These are phyloP conservation scores for Drosophila quinaria DNA, from an alignment of 2,888 invertebrate genomes.

Conservation along the genomic window DNA sequence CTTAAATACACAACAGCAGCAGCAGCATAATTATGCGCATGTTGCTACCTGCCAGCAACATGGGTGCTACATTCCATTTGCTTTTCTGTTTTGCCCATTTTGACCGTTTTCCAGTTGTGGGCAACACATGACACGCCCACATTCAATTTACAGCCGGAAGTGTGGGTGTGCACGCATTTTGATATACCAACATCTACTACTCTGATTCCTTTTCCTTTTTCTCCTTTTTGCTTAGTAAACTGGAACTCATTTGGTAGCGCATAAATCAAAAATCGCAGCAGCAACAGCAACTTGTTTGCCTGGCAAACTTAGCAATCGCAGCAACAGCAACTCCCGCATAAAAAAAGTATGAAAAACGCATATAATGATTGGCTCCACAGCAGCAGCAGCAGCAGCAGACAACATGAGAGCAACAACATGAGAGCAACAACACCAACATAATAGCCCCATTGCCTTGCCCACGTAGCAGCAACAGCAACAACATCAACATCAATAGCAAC, in stretches of 20 bases:
- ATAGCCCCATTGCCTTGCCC: conserved; percentile 64
- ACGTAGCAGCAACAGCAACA: conserved; percentile 51
- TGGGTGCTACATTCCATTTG: conserved; percentile 32
- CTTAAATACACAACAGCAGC: conserved; percentile 51
- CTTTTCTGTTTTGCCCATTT: conserved; percentile 29
- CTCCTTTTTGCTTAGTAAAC: conserved; percentile 29
- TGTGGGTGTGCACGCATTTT: conserved; percentile 83
- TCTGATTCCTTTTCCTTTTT: conserved; percentile 34
- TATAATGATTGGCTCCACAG: conserved; percentile 76
- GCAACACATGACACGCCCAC: conserved; percentile 67
- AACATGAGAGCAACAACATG: conserved; percentile 47
- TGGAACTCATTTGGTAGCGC: conserved; percentile 73
- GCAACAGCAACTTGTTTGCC: conserved; percentile 39
- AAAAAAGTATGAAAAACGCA: conserved; percentile 76
- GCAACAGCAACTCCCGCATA: conserved; percentile 77
- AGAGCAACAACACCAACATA: conserved; percentile 50
- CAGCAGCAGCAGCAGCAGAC: conserved; percentile 38
- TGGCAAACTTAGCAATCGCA: conserved; percentile 41
- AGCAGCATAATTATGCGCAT: conserved; percentile 31
- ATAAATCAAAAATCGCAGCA: conserved; percentile 77
- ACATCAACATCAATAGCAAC: conserved; percentile 63
- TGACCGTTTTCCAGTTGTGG: conserved; percentile 39
- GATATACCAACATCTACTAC: conserved; percentile 54
- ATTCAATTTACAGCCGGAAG: conserved; percentile 83
- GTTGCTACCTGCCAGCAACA: conserved; percentile 37